Conservation (phyloP, 2,888 invertebrate species). For the Torymus aiolomorphi region DNA sequence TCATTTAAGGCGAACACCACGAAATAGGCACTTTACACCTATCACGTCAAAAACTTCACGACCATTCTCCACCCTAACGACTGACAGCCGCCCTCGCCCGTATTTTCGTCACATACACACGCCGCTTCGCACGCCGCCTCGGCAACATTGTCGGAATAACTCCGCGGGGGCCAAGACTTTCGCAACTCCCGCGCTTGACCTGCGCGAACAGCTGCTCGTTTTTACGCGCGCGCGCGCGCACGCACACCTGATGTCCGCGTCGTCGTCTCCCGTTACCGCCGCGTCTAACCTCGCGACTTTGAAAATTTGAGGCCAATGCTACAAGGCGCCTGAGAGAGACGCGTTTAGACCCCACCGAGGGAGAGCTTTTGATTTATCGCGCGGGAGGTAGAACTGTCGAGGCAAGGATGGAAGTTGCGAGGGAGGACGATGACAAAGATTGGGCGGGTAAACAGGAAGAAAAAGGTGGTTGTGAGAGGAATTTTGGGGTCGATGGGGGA, state of each 20-base stretch:
- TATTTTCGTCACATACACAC: slow-evolving; percentile 1
- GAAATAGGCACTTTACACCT: too few species aligned
- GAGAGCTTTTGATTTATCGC: too few species aligned
- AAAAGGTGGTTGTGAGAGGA: too few species aligned
- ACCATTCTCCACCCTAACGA: too few species aligned
- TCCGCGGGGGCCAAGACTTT: slow-evolving; percentile 41
- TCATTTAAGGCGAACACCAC: too few species aligned
- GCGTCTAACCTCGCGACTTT: slow-evolving; percentile 47
- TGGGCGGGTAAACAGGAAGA: too few species aligned
- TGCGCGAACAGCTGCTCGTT: not conserved
- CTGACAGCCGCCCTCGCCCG: not conserved
- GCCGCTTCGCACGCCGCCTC: not conserved
- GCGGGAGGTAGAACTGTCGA: too few species aligned
- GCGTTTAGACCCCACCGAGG: too few species aligned
- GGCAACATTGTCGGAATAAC: slow-evolving; percentile 17
- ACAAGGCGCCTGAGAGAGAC: slow-evolving; percentile 12
- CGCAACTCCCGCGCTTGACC: slow-evolving; percentile 37
- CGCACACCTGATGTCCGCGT: not conserved
- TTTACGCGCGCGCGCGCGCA: not conserved
- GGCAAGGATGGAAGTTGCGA: too few species aligned
- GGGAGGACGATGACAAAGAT: too few species aligned
- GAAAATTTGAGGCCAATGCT: slow-evolving; percentile 61
- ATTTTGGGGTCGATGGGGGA: too few species aligned
- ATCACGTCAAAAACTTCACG: too few species aligned
- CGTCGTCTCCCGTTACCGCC: slow-evolving; percentile 40